Evolutionary conservation across 2,113 vertebrate genomes (phyloP).

Genomic region (Psettodes erumei): DNA sequence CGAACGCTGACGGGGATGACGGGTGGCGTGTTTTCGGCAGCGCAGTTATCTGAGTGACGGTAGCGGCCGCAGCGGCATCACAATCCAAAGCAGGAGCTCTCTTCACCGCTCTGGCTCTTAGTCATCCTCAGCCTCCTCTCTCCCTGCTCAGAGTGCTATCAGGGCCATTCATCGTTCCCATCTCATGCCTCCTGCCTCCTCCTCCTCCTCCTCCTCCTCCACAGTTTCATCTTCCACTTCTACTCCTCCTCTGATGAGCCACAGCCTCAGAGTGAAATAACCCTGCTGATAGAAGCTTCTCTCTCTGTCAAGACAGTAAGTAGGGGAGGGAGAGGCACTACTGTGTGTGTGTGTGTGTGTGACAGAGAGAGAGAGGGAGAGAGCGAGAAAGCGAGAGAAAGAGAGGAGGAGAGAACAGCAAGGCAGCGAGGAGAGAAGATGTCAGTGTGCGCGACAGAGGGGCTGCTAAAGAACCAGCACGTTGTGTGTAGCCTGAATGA

Average conservation of each 20-base stretch:
- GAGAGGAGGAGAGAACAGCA: conserved; percentile 50
- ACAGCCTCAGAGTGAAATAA: conserved; percentile 77
- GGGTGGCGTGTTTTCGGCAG: conserved; percentile 57
- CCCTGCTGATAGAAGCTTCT: conserved; percentile 76
- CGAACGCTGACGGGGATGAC: conserved; percentile 63
- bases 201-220: conserved; percentile 60
- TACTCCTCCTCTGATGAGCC: conserved; percentile 73
- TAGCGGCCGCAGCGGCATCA: conserved; percentile 52
- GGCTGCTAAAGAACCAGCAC: conserved; percentile 68
- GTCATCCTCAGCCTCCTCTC: conserved; percentile 67
- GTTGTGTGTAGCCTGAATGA: conserved; percentile 65
- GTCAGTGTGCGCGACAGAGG: conserved; percentile 67
- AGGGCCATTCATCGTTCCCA: conserved; percentile 71
- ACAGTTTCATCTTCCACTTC: conserved; percentile 72
- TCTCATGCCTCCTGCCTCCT: conserved; percentile 68
- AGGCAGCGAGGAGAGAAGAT: conserved; percentile 49
- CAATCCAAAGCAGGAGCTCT: conserved; percentile 56
- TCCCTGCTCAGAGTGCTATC: conserved; percentile 63
- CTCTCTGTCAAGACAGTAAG: conserved; percentile 80
- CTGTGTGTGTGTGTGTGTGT: conserved; percentile 16
- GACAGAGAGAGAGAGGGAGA: not conserved
- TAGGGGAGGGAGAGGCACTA: conserved; percentile 57
- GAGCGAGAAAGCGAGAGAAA: conserved; percentile 19
- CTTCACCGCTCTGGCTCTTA: conserved; percentile 60
- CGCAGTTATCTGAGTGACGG: conserved; percentile 64